These are phyloP conservation scores for Acanthis flammea DNA, from an alignment of 2,797 vertebrate genomes.

Conservation along the genomic window DNA sequence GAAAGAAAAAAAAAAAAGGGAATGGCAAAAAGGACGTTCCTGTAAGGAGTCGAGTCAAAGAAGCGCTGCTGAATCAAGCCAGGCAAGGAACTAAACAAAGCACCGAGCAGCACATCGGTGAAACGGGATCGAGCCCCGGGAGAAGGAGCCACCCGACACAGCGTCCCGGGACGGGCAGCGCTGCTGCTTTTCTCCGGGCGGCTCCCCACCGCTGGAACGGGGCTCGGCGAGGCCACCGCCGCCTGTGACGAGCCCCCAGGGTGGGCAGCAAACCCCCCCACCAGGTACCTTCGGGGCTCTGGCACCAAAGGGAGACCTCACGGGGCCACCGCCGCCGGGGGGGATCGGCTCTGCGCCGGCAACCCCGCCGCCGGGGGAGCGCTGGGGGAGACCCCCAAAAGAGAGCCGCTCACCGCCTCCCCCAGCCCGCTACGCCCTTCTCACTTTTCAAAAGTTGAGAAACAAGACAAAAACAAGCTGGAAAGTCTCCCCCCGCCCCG, in stretches of 20 bases:
- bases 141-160: not conserved
- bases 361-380: not conserved
- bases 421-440: not conserved
- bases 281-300: not conserved
- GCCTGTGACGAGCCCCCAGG: not conserved
- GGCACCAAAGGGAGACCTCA: too few species aligned
- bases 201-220: not conserved
- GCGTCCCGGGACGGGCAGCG: not conserved
- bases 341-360: not conserved
- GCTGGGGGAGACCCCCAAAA: not conserved
- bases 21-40: not conserved
- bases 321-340: not conserved
- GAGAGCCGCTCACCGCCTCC: not conserved
- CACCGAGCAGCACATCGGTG: not conserved
- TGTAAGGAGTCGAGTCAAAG: not conserved
- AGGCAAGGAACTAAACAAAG: not conserved
- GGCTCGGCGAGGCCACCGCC: not conserved
- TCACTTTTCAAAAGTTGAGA: not conserved
- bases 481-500: too few species aligned
- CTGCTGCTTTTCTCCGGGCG: fast-evolving
- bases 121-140: not conserved
- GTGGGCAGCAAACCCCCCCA: not conserved
- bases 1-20: not conserved
- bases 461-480: not conserved
- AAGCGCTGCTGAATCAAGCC: not conserved